phyloP scores from a whole-genome alignment of 2,113 vertebrate species.

The Myrmecophaga tridactyla region DNA sequence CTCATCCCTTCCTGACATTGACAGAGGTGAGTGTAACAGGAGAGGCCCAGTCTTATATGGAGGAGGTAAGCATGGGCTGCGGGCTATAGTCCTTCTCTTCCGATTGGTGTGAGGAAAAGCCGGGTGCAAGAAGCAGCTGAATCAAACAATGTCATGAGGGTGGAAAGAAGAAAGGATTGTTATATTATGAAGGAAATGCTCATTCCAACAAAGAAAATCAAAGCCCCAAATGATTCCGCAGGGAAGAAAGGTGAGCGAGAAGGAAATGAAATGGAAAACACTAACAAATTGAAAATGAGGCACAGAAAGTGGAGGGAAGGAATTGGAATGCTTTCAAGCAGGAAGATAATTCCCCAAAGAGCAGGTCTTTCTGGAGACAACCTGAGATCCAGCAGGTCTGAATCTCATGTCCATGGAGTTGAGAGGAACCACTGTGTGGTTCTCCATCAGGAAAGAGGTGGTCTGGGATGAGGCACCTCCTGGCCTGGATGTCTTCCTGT shows the following conservation, averaged over 20 bases:
- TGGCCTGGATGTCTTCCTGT: neutral
- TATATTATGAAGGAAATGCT: constrained; percentile 9
- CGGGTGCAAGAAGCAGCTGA: constrained; percentile 67
- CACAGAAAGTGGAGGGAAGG: neutral
- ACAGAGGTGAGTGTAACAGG: constrained; percentile 31
- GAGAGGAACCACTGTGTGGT: neutral
- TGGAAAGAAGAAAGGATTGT: neutral
- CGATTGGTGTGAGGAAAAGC: constrained; percentile 26
- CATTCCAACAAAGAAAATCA: constrained; percentile 45
- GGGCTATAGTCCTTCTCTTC: constrained; percentile 59
- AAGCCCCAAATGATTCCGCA: neutral
- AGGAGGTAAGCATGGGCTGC: constrained; percentile 51
- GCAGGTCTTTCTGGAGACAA: neutral
- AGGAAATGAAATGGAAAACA: constrained; percentile 58
- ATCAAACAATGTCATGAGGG: constrained; percentile 53
- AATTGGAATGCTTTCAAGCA: neutral
- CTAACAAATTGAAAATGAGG: neutral
- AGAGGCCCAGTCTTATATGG: constrained; percentile 41
- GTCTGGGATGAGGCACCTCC: neutral
- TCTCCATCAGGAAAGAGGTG: neutral
- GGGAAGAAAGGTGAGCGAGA: constrained; percentile 21
- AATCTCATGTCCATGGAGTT: neutral
- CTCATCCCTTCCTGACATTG: constrained; percentile 30
- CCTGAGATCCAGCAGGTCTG: neutral
- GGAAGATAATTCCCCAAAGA: neutral